Conservation (phyloP, 2,113 vertebrate species). For the Tetrax tetrax region DNA sequence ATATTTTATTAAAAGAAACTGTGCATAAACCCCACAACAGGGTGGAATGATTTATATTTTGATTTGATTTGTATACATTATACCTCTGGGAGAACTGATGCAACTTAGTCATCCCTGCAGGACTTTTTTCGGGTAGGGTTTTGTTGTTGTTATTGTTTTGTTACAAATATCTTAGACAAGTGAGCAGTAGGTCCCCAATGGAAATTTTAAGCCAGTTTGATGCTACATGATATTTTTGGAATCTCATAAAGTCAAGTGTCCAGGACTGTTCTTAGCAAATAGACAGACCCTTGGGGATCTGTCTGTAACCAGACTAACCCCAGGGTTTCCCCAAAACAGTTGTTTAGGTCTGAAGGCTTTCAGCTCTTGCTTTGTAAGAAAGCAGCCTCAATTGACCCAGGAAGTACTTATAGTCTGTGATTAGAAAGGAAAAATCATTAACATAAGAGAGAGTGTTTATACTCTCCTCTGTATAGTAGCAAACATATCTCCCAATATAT, state of each 20-base stretch:
- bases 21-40: constrained; percentile 76
- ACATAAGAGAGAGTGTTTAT: not conserved
- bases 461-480: not conserved
- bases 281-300: not conserved
- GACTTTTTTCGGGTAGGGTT: constrained; percentile 31
- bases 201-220: not conserved
- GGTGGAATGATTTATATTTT: constrained; percentile 78
- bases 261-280: not conserved
- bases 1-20: constrained; percentile 87
- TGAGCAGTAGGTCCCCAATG: not conserved
- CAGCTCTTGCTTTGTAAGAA: constrained; percentile 48
- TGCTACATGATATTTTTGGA: not conserved
- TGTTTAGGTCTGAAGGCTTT: constrained; percentile 69
- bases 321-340: constrained; percentile 58
- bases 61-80: constrained; percentile 78
- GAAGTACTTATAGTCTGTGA: constrained; percentile 26
- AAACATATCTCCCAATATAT: not conserved
- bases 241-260: not conserved
- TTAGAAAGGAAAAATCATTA: not conserved
- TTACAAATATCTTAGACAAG: constrained; percentile 3
- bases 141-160: constrained; percentile 49
- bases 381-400: constrained; percentile 44
- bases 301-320: not conserved
- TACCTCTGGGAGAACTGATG: constrained; percentile 70
- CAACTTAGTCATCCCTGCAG: constrained; percentile 61